Conservation (phyloP, 2,888 invertebrate species). For the Cenopis cana region DNA sequence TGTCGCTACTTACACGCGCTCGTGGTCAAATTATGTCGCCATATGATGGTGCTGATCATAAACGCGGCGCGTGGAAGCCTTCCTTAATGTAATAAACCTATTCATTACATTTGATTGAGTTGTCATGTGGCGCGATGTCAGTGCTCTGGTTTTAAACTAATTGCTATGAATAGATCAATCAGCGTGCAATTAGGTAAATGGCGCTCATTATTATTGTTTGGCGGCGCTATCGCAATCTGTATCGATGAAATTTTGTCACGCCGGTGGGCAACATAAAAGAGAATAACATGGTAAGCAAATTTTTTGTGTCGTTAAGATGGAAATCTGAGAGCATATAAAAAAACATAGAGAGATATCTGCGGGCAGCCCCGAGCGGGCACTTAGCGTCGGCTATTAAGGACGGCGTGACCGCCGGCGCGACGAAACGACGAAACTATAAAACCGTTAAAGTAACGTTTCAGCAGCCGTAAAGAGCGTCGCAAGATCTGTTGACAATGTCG, state of each 20-base stretch:
- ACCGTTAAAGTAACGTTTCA: slow-evolving; percentile 85
- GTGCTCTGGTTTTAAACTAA: slow-evolving; percentile 18
- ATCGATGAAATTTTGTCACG: slow-evolving; percentile 19
- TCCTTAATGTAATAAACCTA: slow-evolving; percentile 34
- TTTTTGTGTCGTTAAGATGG: slow-evolving; percentile 78
- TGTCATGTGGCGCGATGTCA: slow-evolving; percentile 17
- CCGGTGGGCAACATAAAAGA: slow-evolving; percentile 48
- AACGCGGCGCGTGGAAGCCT: slow-evolving; percentile 27
- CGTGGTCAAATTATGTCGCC: slow-evolving; percentile 36
- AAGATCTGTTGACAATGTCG: slow-evolving; percentile 85
- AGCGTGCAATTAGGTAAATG: slow-evolving; percentile 13
- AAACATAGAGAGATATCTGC: slow-evolving; percentile 75
- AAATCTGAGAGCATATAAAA: slow-evolving; percentile 77
- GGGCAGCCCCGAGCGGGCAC: slow-evolving; percentile 82
- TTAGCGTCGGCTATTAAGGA: slow-evolving; percentile 82
- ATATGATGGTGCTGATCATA: slow-evolving; percentile 25
- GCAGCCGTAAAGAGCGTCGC: slow-evolving; percentile 83
- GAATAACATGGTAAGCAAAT: slow-evolving; percentile 68
- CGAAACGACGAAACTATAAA: slow-evolving; percentile 84
- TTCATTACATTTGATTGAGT: slow-evolving; percentile 31
- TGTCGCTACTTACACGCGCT: slow-evolving; percentile 45
- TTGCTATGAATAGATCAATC: slow-evolving; percentile 26
- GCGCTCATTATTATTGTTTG: slow-evolving; percentile 11
- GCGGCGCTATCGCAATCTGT: slow-evolving; percentile 5
- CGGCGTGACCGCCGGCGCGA: slow-evolving; percentile 80